Percentiles rank a stretch among this genome's conserved stretches.
These are phyloP conservation scores for Picathartes gymnocephalus DNA, from an alignment of 2,113 vertebrate genomes.

Conservation along the genomic window DNA sequence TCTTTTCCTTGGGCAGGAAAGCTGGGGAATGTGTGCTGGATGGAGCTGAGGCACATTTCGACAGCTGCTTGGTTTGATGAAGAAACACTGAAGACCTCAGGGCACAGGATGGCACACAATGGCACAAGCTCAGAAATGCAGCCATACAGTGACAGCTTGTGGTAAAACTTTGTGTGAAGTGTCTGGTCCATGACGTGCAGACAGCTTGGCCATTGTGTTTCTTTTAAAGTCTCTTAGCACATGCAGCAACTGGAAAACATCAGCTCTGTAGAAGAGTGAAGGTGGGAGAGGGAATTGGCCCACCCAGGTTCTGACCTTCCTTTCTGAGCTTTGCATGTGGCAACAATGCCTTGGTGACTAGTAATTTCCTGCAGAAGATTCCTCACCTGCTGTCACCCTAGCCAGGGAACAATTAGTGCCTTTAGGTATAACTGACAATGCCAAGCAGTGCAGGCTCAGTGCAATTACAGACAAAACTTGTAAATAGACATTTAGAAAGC, in stretches of 20 bases:
- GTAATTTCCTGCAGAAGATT: not conserved
- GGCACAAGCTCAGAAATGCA: not conserved
- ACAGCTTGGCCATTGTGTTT: not conserved
- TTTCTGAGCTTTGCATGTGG: not conserved
- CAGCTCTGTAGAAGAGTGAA: not conserved
- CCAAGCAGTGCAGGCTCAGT: not conserved
- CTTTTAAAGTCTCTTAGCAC: not conserved
- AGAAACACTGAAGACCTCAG: constrained; percentile 31
- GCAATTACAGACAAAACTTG: not conserved
- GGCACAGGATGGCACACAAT: constrained; percentile 29
- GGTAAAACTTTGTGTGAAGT: not conserved
- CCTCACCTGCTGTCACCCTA: not conserved
- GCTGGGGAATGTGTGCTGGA: constrained; percentile 23
- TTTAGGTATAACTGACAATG: not conserved
- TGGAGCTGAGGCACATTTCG: constrained; percentile 20
- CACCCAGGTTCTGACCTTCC: not conserved
- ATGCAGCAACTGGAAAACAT: not conserved
- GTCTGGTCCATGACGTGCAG: not conserved
- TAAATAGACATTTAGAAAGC: not conserved
- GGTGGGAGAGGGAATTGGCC: not conserved
- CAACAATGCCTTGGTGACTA: not conserved
- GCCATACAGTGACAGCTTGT: not conserved
- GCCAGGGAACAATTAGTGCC: not conserved
- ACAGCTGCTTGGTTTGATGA: constrained; percentile 48
- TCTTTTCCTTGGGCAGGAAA: constrained; percentile 27